Percentiles rank a stretch among this genome's conserved stretches.
Conservation (phyloP, 2,797 vertebrate genomes). For the Oreortyx pictus region DNA sequence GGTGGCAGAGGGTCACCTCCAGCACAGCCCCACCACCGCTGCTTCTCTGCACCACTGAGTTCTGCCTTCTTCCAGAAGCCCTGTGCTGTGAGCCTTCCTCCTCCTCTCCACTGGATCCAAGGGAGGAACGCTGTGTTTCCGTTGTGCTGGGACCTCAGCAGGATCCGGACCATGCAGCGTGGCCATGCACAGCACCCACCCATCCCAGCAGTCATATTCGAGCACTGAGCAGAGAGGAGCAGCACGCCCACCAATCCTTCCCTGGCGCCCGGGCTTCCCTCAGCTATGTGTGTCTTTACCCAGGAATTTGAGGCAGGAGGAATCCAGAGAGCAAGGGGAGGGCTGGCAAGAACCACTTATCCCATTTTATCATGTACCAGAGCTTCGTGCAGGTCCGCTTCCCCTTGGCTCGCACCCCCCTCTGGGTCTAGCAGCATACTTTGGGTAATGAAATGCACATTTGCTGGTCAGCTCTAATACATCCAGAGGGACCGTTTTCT, state of each 20-base stretch:
- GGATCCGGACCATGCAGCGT: rapidly evolving
- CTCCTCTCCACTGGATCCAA: too few relatives aligned
- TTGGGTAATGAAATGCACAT: constrained; percentile 59
- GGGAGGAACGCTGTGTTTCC: not conserved
- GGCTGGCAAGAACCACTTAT: not conserved
- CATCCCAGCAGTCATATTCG: not conserved
- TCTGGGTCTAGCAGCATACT: constrained; percentile 51
- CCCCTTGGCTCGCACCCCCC: not conserved
- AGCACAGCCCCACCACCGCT: not conserved
- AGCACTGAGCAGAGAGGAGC: not conserved
- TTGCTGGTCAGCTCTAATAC: constrained; percentile 59
- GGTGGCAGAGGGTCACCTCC: not conserved
- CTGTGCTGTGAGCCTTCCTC: not conserved
- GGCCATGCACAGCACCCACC: not conserved
- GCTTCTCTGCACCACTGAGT: not conserved
- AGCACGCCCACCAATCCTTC: not conserved
- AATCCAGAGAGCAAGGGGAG: constrained; percentile 6
- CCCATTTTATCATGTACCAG: not conserved
- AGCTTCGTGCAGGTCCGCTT: constrained; percentile 45
- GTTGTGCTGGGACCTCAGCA: rapidly evolving
- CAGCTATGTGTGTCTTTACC: constrained; percentile 31
- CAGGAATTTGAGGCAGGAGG: constrained; percentile 38
- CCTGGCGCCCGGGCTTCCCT: not conserved
- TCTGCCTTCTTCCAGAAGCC: too few relatives aligned
- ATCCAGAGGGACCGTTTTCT: constrained; percentile 41